Conservation (phyloP, 2,113 vertebrate genomes). For the Leucopsar rothschildi region DNA sequence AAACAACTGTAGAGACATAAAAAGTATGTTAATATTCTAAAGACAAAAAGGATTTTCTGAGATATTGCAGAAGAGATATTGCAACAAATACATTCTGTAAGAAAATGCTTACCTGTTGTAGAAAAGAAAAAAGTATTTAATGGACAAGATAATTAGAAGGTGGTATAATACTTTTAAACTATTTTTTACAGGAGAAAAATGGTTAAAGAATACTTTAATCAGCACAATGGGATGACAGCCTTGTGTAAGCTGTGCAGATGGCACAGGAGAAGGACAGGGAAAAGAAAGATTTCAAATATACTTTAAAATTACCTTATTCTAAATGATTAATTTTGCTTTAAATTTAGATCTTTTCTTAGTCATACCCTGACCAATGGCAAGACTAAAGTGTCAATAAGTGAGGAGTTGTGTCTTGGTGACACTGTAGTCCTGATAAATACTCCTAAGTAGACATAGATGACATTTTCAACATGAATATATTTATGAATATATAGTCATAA, state of each 20-base stretch:
- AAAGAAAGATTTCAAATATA: not conserved
- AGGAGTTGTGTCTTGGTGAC: not conserved
- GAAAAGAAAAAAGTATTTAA: not conserved
- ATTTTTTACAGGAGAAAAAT: not conserved
- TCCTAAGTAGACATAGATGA: not conserved
- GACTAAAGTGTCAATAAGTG: not conserved
- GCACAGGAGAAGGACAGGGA: not conserved
- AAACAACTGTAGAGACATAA: not conserved
- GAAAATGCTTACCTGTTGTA: not conserved
- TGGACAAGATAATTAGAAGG: not conserved
- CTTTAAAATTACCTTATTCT: not conserved
- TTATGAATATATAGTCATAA: too few relatives aligned
- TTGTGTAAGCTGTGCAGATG: not conserved
- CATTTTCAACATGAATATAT: not conserved
- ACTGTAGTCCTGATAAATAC: not conserved
- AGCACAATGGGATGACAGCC: accelerated
- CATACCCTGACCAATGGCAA: not conserved
- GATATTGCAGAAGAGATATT: not conserved
- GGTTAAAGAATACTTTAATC: not conserved
- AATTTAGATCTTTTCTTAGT: not conserved
- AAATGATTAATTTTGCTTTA: not conserved
- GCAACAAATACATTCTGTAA: not conserved
- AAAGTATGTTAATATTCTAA: not conserved
- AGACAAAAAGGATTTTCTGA: not conserved
- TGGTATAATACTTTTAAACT: not conserved